Evolutionary conservation across 2,797 vertebrate species (phyloP), one percentile per base, ranked within the genome.

Genomic region (Cichlasoma orientale): DNA sequence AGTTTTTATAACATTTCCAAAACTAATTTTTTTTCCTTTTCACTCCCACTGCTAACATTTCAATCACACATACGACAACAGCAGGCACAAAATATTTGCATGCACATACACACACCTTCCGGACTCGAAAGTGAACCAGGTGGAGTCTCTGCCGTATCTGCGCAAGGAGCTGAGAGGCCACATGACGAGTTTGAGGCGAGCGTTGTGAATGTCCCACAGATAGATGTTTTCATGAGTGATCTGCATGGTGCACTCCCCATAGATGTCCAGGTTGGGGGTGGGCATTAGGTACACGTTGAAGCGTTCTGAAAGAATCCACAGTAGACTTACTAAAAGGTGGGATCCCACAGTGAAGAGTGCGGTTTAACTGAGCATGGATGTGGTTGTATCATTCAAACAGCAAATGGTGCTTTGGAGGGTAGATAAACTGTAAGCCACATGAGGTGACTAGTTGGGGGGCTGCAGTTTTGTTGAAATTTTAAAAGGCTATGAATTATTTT

Each of bases 171-270:
- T 99, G 83, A 99, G 97, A 3, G 98, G 98, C 98, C 98, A 99
- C 98, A 98, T 98, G 90, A 99, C 97, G 88, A 99, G 94, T 88
- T 98, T 99, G 89, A 99, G 97, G 90, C 98, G 97, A 86, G 98
- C 96, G 55, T 99, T 99, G 95, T 99, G 98, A 84, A 99, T 97
- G 89, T 99, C 98, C 98, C 98, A 99, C 89, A 99, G 97, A 95
- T 99, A 98, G 93, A 99, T 99, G 95, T 99, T 99, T 93, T 99
- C 98, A 47, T 99, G 98, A 13, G 98, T 99, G 93, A 99, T 99
- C 94, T 99, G 98, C 98, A 99, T 99, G 84, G 98, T 99, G 95
- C 98, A 99, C 95, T 99, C 98, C 19, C 98, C 98, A 21, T 99
- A 99, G 94, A 99, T 99, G 94, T 99, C 98, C 96, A 99, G 95